phyloP scores from a whole-genome alignment of 2,888 invertebrate genomes.

The Heliconius cydno region DNA sequence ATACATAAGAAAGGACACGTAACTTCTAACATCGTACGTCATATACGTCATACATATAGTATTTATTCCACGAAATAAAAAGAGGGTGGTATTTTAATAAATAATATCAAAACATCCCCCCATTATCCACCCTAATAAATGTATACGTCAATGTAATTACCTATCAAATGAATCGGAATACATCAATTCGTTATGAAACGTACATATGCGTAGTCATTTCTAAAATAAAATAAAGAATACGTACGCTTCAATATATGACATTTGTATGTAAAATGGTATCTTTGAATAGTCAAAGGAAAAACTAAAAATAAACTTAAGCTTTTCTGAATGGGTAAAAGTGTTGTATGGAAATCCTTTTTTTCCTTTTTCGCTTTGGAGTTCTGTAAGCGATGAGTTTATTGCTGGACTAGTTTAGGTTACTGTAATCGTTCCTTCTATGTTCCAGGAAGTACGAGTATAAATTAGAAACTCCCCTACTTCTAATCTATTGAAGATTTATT shows the following conservation, averaged over 20 bases:
- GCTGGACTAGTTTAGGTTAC: no score
- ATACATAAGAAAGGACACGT: neutral
- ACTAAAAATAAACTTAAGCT: neutral
- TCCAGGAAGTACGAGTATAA: no score
- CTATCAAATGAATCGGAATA: constrained; percentile 20
- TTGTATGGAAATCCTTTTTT: neutral
- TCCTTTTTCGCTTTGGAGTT: neutral
- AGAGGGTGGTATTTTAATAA: constrained; percentile 15
- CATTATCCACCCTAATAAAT: constrained; percentile 9
- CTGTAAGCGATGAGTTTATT: neutral
- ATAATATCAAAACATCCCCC: constrained; percentile 2
- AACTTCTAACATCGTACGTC: neutral
- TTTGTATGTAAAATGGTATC: neutral
- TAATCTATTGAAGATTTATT: no score
- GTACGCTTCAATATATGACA: neutral
- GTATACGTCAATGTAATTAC: constrained; percentile 29
- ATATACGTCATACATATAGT: neutral
- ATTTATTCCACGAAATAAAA: constrained; percentile 1
- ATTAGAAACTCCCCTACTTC: no score
- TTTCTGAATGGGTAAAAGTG: neutral
- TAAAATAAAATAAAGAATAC: neutral
- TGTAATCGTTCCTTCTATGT: no score
- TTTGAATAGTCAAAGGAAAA: neutral
- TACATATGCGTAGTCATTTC: neutral
- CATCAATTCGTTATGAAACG: neutral